Conservation (phyloP, 1,140 invertebrate species). For the Magallana angulata region DNA sequence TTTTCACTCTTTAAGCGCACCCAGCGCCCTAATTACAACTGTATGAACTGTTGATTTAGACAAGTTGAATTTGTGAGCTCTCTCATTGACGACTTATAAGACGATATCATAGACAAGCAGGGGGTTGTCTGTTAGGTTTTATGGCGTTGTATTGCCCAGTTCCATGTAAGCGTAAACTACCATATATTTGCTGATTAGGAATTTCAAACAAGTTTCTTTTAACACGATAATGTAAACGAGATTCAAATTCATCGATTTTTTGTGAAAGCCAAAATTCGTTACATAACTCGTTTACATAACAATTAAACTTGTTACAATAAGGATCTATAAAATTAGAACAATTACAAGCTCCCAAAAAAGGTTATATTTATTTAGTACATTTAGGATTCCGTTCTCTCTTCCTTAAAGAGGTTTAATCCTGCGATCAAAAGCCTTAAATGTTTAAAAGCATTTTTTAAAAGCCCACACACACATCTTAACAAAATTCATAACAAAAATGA, state of each 20-base stretch:
- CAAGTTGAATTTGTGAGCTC: conserved; percentile 38
- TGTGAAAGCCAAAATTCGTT: conserved; percentile 5
- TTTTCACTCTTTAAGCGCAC: background rate
- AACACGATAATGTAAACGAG: conserved; percentile 45
- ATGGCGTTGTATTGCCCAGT: conserved; percentile 37
- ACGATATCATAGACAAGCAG: conserved; percentile 34
- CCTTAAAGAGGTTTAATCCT: background rate
- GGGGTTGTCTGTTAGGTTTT: conserved; percentile 45
- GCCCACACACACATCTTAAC: too few species aligned
- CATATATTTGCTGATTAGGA: conserved; percentile 3
- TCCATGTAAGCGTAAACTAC: background rate
- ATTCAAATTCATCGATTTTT: conserved; percentile 52
- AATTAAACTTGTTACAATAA: too few species aligned
- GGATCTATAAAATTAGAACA: too few species aligned
- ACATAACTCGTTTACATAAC: too few species aligned
- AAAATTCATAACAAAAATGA: too few species aligned
- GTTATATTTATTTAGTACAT: too few species aligned
- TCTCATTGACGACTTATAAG: conserved; percentile 40
- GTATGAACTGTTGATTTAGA: conserved; percentile 49
- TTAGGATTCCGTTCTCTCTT: conserved; percentile 36
- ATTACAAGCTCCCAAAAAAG: too few species aligned
- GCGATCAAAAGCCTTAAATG: too few species aligned
- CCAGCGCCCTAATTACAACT: conserved; percentile 23
- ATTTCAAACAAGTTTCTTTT: conserved; percentile 38
- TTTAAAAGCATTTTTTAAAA: too few species aligned